Evolutionary conservation across 2,888 invertebrate species (phyloP).

Genomic region (Salticus scenicus): DNA sequence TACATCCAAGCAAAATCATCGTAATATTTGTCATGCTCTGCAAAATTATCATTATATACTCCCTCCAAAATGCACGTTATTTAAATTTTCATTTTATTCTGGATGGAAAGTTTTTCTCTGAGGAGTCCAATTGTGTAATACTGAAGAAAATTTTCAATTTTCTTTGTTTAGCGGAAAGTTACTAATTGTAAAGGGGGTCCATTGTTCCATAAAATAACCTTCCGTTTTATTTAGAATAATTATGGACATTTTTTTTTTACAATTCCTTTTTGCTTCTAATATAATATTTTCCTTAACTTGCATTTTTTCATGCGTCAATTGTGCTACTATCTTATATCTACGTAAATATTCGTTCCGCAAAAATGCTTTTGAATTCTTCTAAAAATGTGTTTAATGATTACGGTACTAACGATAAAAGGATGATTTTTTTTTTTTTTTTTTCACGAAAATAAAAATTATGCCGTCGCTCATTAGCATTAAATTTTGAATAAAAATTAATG

Average conservation of each 20-base stretch:
- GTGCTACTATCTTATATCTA: background rate
- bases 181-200: background rate
- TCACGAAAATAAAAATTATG: background rate
- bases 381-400: background rate
- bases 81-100: background rate
- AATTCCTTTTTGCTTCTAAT: background rate
- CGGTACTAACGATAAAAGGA: background rate
- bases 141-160: background rate
- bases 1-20: background rate
- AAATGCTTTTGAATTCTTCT: background rate
- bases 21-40: background rate
- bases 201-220: background rate
- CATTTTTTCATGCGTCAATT: background rate
- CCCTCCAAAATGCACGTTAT: too few species aligned
- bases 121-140: conserved; percentile 13
- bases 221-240: background rate
- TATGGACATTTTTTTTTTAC: background rate
- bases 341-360: background rate
- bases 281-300: background rate
- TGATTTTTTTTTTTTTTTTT: background rate
- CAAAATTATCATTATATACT: background rate
- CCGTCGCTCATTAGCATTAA: background rate
- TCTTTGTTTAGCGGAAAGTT: background rate
- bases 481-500: too few species aligned
- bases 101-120: background rate